These are phyloP conservation scores for Abrostola triplasia DNA, from an alignment of 2,888 invertebrate species.

Conservation along the genomic window DNA sequence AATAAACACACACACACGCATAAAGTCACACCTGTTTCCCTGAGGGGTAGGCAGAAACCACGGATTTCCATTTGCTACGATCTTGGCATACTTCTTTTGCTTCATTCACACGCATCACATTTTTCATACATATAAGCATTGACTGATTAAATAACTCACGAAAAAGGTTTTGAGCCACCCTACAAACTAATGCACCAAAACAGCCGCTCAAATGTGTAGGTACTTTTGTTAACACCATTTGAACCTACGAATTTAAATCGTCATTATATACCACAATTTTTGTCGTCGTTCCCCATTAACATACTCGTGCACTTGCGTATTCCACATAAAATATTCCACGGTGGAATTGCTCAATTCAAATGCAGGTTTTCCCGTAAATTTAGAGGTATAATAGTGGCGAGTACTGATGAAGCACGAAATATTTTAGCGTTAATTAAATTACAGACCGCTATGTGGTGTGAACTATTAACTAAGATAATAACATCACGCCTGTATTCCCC, in stretches of 20 bases:
- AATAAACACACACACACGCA: too few species aligned
- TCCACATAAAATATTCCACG: conserved; percentile 27
- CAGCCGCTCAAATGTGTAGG: neutral
- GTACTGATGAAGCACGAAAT: conserved; percentile 26
- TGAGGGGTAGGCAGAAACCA: too few species aligned
- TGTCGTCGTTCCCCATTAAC: conserved; percentile 2
- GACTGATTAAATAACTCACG: too few species aligned
- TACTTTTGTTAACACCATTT: neutral
- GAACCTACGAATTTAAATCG: neutral
- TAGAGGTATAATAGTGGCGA: conserved; percentile 20
- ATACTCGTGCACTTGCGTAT: conserved; percentile 7
- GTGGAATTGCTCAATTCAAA: conserved; percentile 32
- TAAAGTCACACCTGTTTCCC: too few species aligned
- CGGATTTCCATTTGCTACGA: too few species aligned
- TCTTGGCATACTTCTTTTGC: too few species aligned
- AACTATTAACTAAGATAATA: conserved; percentile 8
- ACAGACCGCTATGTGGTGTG: conserved; percentile 2
- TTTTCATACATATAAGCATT: too few species aligned
- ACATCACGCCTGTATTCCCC: too few species aligned
- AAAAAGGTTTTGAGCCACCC: too few species aligned
- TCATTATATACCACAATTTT: conserved; percentile 4
- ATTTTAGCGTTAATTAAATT: conserved; percentile 32
- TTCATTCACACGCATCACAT: too few species aligned
- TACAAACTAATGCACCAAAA: too few species aligned
- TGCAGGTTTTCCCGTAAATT: conserved; percentile 33